Evolutionary conservation across 2,113 vertebrate genomes (phyloP), one percentile per base, ranked within the genome.

Genomic region (Saimiri boliviensis): DNA sequence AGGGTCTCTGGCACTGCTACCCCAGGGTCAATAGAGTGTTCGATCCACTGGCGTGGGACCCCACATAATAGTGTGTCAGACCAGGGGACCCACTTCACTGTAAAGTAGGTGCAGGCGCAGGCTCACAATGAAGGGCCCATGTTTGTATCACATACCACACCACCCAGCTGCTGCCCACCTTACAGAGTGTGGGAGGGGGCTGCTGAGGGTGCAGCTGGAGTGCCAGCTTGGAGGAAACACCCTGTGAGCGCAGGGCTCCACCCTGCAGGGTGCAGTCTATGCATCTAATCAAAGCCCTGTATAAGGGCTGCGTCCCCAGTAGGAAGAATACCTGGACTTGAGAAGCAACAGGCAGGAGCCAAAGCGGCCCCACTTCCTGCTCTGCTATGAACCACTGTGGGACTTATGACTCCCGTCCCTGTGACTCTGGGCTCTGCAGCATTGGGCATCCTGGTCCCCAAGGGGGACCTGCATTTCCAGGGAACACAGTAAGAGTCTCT

Each of bases 351-450:
- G 37, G 35, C 9, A 27, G 79, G 42, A 42, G 19, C 11, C 23
- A 1, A 45, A 32, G 13, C 3, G 9, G 37, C 9, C 30, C 23
- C 19, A 17, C 40, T 52, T 49, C 37, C 12, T 9, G 21, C 20
- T n/a, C 21, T 56, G 3, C 40, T 27, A 16, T 1, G 12, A 54
- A 1, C 9, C 21, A 8, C 27, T 0, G 2, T 35, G 5, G 16
- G 30, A 63, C 47, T 30, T 63, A 30, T 45, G 8, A 54, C 8
- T 49, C 21, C 23, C 21, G 9, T 54, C 21, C 9, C 20, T 66
- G n/a, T 17, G 54, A 14, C 8, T 10, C 80, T n/a, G 52, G 60
- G 25, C 7, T 54, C 30, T n/a, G 12, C 45, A 19, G 4, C 45
- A 17, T 30, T 25, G 56, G 20, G 32, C 3, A 13, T 81, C 66